These are phyloP conservation scores for Lerema accius DNA, from an alignment of 1,140 invertebrate species.

Conservation along the genomic window DNA sequence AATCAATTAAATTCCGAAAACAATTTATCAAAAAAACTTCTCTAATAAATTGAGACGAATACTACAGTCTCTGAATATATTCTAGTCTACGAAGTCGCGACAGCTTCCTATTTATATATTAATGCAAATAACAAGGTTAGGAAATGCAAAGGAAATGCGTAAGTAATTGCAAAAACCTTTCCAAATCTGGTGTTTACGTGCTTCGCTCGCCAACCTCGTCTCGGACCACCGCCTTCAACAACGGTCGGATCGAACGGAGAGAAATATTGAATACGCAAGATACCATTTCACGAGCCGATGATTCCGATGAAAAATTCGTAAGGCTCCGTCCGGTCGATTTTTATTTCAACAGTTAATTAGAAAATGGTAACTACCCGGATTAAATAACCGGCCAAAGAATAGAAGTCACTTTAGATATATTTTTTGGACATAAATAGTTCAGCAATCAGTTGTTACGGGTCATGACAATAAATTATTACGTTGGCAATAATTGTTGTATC, in stretches of 20 bases:
- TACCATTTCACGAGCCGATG: conserved; percentile 68
- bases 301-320: conserved; percentile 34
- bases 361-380: background rate
- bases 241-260: conserved; percentile 10
- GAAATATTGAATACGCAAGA: conserved; percentile 55
- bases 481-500: too few relatives aligned
- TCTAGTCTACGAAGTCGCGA: too few relatives aligned
- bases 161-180: conserved; percentile 35
- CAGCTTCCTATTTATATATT: background rate
- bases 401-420: background rate
- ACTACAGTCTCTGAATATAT: too few relatives aligned
- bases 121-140: background rate
- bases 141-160: conserved; percentile 26
- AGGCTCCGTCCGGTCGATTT: background rate
- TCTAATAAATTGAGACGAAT: too few relatives aligned
- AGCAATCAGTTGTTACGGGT: too few relatives aligned
- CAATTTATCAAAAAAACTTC: too few relatives aligned
- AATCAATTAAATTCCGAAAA: too few relatives aligned
- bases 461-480: too few relatives aligned
- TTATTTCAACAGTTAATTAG: background rate
- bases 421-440: background rate
- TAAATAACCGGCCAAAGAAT: background rate
- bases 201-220: conserved; percentile 50
- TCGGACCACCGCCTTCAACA: conserved; percentile 48
- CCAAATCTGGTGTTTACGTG: conserved; percentile 31